Conservation (phyloP, 2,888 invertebrate genomes). For the Autographa pulchrina region DNA sequence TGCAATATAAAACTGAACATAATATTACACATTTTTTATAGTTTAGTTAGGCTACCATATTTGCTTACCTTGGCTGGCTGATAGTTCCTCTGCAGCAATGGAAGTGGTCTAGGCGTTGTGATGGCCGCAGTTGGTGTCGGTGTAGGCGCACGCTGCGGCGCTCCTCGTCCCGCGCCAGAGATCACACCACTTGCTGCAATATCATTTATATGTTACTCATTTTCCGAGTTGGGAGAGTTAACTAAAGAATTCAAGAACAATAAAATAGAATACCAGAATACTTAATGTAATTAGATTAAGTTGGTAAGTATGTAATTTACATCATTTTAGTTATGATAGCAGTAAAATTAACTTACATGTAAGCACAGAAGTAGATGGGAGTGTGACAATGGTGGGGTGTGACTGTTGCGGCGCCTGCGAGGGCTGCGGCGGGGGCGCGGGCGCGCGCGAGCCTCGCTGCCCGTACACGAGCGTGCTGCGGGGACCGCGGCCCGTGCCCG, state of each 20-base stretch:
- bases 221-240: no score
- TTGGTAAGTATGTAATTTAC: no score
- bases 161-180: conserved; percentile 71
- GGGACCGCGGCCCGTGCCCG: conserved; percentile 65
- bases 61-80: conserved; percentile 82
- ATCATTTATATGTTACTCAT: not conserved
- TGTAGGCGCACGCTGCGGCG: conserved; percentile 66
- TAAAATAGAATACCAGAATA: no score
- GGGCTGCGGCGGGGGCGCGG: conserved; percentile 55
- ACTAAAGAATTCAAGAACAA: no score
- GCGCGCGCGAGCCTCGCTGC: conserved; percentile 62
- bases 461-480: conserved; percentile 81
- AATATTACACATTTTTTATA: not conserved
- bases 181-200: conserved; percentile 77
- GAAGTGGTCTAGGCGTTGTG: conserved; percentile 79
- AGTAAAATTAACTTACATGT: conserved; percentile 69
- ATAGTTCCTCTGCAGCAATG: conserved; percentile 84
- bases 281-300: no score
- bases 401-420: conserved; percentile 54
- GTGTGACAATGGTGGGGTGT: conserved; percentile 71
- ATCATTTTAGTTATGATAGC: no score
- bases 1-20: not conserved
- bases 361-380: conserved; percentile 77
- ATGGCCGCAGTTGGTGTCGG: conserved; percentile 69
- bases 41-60: not conserved